Percentiles rank a stretch among this genome's conserved stretches.
These are phyloP conservation scores for Ageneiosus marmoratus DNA, from an alignment of 2,113 vertebrate species.

Conservation along the genomic window DNA sequence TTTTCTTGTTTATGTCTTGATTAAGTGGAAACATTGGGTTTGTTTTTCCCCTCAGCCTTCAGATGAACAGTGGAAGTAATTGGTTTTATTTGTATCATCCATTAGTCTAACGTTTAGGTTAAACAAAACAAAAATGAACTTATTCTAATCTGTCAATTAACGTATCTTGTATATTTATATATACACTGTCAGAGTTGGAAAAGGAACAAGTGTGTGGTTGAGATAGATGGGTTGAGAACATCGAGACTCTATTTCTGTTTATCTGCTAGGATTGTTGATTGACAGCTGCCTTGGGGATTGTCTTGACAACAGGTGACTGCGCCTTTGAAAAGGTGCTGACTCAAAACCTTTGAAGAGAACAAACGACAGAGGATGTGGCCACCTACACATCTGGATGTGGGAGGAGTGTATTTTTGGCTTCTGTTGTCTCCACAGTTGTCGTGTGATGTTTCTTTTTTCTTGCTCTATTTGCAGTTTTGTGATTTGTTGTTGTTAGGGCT, in stretches of 20 bases:
- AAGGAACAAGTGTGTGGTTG: not conserved
- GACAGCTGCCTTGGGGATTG: constrained; percentile 45
- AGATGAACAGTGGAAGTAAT: constrained; percentile 2
- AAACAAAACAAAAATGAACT: not conserved
- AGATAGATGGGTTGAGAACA: not conserved
- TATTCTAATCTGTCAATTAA: not conserved
- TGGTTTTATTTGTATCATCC: constrained; percentile 6
- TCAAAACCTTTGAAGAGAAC: constrained; percentile 62
- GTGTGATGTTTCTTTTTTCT: constrained; percentile 58
- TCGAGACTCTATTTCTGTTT: constrained; percentile 51
- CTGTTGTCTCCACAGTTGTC: constrained; percentile 56
- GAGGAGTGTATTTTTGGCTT: constrained; percentile 57
- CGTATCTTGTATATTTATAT: not conserved
- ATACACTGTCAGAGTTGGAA: not conserved
- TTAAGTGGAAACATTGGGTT: not conserved
- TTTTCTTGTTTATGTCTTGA: constrained; percentile 3
- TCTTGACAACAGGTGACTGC: constrained; percentile 51
- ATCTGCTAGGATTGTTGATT: constrained; percentile 43
- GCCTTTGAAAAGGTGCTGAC: constrained; percentile 50
- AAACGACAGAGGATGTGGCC: constrained; percentile 58
- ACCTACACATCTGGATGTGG: constrained; percentile 40
- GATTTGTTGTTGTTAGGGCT: constrained; percentile 48
- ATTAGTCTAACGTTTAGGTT: not conserved
- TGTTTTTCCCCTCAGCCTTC: not conserved
- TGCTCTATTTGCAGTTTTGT: constrained; percentile 34